Base-by-base conservation (phyloP, 2,888 invertebrate genomes). In the Aporophyla nigra region DNA sequence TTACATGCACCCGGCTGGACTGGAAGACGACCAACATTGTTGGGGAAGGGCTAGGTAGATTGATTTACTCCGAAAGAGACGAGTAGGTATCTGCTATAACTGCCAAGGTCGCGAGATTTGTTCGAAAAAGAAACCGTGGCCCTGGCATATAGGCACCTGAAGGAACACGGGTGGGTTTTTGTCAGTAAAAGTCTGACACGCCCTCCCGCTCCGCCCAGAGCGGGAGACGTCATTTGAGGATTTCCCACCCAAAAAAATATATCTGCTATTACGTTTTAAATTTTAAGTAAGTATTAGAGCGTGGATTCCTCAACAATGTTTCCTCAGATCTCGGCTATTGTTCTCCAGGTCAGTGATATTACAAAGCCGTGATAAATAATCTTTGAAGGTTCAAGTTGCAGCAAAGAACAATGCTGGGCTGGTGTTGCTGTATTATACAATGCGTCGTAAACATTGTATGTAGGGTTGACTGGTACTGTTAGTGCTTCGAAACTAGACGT, bases 371-470 rank as follows among this genome's bases (percentile, higher is more conserved):
- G 51, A 70, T 76, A 84, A 59, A 78, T 65, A 75, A 65, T 72
- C 24, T 10, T 71, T 59, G 65, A 67, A 54, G 43, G 49, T 53
- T 84, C 78, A 33, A 14, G 74, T 84, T 80, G 59, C 78, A 19
- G 58, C 74, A 63, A 78, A 71, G 56, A 66, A 84, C 74, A 81
- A 81, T 74, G 73, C 65, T 43, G 6, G 16, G 21, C 40, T 46
- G 40, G n/a, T 77, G 51, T 61, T 67, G 56, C 46, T 16, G 51
- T 53, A 12, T 56, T 51, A 24, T 62, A 77, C 83, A 83, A 83
- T 84, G 53, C 66, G 27, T 78, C 82, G 71, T 81, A 78, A 81
- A 82, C 19, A 54, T 33, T 56, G 54, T 69, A 43, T 19, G 10
- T 53, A 78, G 74, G 81, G 58, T 56, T 80, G 84, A 12, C 43